Percentiles rank a stretch among this genome's conserved stretches.
These are phyloP conservation scores for Clepsis dumicolana DNA, from an alignment of 2,888 invertebrate species.

Conservation along the genomic window DNA sequence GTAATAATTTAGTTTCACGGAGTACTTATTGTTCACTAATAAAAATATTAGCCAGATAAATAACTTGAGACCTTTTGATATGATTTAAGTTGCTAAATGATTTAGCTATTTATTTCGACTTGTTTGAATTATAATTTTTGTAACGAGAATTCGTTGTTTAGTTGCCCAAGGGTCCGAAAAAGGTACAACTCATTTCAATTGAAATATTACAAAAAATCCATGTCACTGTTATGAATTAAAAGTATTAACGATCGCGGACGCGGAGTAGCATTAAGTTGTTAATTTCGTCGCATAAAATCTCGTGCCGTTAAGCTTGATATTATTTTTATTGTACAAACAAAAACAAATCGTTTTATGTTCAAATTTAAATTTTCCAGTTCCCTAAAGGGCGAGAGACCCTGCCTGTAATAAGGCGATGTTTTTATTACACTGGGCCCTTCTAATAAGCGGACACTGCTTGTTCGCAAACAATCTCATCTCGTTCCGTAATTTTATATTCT, in stretches of 20 bases:
- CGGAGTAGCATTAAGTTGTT: constrained; percentile 21
- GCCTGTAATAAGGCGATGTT: constrained; percentile 78
- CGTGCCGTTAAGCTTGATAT: constrained; percentile 69
- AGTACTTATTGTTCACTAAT: not conserved
- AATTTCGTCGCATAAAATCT: constrained; percentile 56
- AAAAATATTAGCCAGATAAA: not conserved
- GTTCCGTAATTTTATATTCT: constrained; percentile 77
- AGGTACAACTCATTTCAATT: too few relatives aligned
- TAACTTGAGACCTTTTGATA: not conserved
- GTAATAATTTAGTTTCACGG: not conserved
- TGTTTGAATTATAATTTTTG: too few relatives aligned
- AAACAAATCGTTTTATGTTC: constrained; percentile 77
- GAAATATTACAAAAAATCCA: not conserved
- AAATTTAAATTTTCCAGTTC: constrained; percentile 77
- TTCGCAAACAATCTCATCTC: constrained; percentile 78
- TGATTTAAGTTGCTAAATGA: not conserved
- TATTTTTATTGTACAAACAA: constrained; percentile 75
- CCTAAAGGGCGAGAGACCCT: constrained; percentile 60
- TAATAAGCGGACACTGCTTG: constrained; percentile 83
- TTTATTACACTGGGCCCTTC: constrained; percentile 78
- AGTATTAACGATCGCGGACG: constrained; percentile 2
- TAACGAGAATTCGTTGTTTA: too few relatives aligned
- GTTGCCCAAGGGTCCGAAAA: too few relatives aligned
- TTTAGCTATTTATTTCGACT: too few relatives aligned
- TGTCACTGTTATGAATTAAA: constrained; percentile 2